phyloP scores from a whole-genome alignment of 2,797 vertebrate species.

The Tokudaia tokunoshimensis region DNA sequence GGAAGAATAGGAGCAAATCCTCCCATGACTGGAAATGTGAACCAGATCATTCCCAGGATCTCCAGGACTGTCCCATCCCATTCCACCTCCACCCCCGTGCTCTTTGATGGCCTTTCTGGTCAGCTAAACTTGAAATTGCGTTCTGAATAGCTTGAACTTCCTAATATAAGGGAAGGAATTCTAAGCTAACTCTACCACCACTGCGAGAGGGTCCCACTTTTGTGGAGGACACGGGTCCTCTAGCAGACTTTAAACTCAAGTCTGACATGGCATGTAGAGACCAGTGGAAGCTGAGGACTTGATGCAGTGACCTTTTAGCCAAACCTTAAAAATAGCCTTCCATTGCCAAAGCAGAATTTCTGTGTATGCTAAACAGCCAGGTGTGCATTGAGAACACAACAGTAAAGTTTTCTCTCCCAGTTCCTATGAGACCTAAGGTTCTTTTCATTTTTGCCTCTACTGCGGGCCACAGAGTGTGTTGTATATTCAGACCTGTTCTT shows the following conservation, averaged over 20 bases:
- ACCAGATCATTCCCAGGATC: neutral
- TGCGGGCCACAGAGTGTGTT: neutral
- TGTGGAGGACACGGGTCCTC: neutral
- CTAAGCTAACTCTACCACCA: neutral
- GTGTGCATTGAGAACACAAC: neutral
- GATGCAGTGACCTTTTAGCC: neutral
- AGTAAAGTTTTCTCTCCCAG: neutral
- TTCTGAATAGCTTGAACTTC: neutral
- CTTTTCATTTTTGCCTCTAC: neutral
- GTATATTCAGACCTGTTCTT: neutral
- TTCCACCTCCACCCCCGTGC: neutral
- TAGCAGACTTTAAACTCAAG: neutral
- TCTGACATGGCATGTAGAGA: neutral
- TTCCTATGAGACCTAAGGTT: neutral
- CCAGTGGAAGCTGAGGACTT: neutral
- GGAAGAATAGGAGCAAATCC: neutral
- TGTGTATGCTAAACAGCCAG: neutral
- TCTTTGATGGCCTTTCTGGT: accelerated
- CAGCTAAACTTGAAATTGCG: neutral
- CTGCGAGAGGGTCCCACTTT: neutral
- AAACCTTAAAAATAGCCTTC: neutral
- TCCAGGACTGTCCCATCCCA: neutral
- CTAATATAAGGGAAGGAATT: neutral
- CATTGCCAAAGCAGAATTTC: neutral
- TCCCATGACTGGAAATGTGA: neutral